Evolutionary conservation across 2,113 vertebrate genomes (phyloP).

Genomic region (Gavialis gangeticus): DNA sequence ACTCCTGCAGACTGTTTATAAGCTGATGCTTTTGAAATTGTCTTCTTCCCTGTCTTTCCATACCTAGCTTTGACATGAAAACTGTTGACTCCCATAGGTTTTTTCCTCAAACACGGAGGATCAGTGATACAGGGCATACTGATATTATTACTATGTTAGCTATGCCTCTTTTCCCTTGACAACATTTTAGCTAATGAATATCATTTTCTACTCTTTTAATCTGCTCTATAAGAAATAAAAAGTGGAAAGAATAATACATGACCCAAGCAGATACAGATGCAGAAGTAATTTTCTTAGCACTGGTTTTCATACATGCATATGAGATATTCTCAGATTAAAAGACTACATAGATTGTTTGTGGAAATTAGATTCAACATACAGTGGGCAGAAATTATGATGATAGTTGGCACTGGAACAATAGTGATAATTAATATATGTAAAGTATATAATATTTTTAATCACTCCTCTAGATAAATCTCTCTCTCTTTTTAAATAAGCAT

Average conservation of each 20-base stretch:
- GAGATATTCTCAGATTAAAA: constrained; percentile 64
- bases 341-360: constrained; percentile 61
- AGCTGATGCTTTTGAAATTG: constrained; percentile 48
- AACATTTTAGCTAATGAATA: constrained; percentile 30
- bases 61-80: constrained; percentile 26
- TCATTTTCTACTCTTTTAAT: constrained; percentile 20
- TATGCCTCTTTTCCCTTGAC: neutral
- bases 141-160: neutral
- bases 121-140: neutral
- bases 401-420: neutral
- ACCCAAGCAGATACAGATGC: neutral
- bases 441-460: constrained; percentile 6
- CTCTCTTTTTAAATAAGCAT: constrained; percentile 30
- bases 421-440: constrained; percentile 46
- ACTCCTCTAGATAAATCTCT: neutral
- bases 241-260: neutral
- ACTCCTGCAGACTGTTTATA: neutral
- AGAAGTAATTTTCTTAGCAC: neutral
- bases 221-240: neutral
- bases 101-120: constrained; percentile 21
- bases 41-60: constrained; percentile 43
- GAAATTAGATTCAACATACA: constrained; percentile 56
- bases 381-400: neutral
- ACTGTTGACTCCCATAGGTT: neutral
- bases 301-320: constrained; percentile 52